Evolutionary conservation across 2,797 vertebrate genomes (phyloP).

Genomic region (Alca torda): DNA sequence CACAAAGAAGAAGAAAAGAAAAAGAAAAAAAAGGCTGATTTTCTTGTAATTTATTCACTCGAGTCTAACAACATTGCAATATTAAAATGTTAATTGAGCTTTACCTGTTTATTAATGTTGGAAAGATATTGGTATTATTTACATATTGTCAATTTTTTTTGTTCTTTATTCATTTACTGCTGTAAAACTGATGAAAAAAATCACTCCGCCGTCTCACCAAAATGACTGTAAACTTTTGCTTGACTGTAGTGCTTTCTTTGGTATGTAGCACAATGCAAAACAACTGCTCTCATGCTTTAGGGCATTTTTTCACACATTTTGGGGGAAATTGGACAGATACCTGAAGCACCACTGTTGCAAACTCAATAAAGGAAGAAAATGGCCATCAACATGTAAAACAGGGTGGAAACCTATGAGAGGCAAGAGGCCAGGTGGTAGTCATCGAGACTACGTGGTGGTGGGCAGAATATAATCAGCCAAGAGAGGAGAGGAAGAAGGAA

Average conservation of each 20-base stretch:
- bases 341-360: background rate
- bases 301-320: background rate
- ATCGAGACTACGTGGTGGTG: background rate
- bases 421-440: background rate
- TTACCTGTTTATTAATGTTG: background rate
- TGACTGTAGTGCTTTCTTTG: background rate
- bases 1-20: background rate
- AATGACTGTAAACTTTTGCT: background rate
- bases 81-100: background rate
- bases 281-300: background rate
- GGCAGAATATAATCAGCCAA: background rate
- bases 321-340: background rate
- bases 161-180: background rate
- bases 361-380: background rate
- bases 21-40: background rate
- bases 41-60: background rate
- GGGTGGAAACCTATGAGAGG: background rate
- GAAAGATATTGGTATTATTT: background rate
- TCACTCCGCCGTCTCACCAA: background rate
- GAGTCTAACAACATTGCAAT: background rate
- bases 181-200: background rate
- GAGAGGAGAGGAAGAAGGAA: background rate
- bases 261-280: background rate
- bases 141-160: background rate
- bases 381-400: background rate